Evolutionary conservation across 2,113 vertebrate genomes (phyloP), one percentile per base, ranked within the genome.

Genomic region (Meriones unguiculatus): DNA sequence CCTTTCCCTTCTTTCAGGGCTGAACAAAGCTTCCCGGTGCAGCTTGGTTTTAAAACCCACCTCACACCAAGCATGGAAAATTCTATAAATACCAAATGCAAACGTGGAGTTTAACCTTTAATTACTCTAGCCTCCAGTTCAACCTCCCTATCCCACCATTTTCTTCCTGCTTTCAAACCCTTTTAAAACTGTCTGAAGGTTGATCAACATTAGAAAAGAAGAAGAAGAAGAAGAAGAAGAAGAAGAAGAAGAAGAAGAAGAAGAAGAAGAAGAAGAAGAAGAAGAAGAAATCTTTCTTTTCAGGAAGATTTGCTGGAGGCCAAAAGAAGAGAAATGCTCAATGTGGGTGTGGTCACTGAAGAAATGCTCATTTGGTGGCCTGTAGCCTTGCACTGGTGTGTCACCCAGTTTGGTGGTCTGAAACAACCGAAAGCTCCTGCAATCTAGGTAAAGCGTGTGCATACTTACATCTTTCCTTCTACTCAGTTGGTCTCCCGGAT

Each of bases 51-150:
- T 96, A 14, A 89, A 97, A 97, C 89, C 82, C 87, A 46, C 46
- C 64, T 95, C 94, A 96, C 70, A 57, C 97, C 91, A 89, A 96
- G 95, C 97, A 91, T 94, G 95, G 97, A 95, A 97, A 96, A 96
- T 96, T 97, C 96, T 97, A 96, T 97, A 98, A 98, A 96, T 97
- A 97, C 94, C 95, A 96, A 97, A 96, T 75, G 91, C 78, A 93
- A 91, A 97, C 93, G 94, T 96, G 78, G 91, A 93, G 95, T 96
- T 96, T 96, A 95, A 95, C 97, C 97, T 97, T 94, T 97, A 97
- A 98, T 97, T 96, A 96, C 96, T 96, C 95, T 87, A 92, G 96
- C 93, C 95, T 97, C 88, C 54, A 96, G 95, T 94, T 91, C 89
- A 92, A 86, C 89, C 82, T 96, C 67, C 25, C 2, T 17, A 69